Conservation (phyloP, 1,140 invertebrate genomes). For the Theocolax elegans region DNA sequence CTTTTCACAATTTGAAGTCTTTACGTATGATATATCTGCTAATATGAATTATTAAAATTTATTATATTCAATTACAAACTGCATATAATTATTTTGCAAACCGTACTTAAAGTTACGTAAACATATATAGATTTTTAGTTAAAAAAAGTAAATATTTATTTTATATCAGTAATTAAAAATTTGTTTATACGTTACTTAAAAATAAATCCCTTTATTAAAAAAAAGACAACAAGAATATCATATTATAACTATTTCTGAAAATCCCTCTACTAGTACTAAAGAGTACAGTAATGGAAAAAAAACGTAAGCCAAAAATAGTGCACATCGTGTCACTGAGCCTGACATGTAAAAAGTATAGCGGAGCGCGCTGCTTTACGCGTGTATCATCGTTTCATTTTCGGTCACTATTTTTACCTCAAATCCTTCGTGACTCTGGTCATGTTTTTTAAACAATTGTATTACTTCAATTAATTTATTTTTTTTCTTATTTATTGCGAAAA, state of each 20-base stretch:
- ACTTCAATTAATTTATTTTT: too few species aligned
- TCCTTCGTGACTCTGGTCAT: not conserved
- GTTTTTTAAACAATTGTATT: too few species aligned
- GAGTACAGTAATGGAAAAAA: slow-evolving; percentile 1
- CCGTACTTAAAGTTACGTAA: too few species aligned
- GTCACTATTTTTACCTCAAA: not conserved
- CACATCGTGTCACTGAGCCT: slow-evolving; percentile 22
- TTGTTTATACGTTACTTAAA: too few species aligned
- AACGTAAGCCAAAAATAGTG: slow-evolving; percentile 19
- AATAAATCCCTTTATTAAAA: not conserved
- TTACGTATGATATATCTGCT: slow-evolving; percentile 18
- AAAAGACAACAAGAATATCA: too few species aligned
- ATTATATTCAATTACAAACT: too few species aligned
- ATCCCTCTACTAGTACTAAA: not conserved
- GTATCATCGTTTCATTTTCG: not conserved
- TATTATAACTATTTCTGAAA: too few species aligned
- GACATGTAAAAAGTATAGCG: slow-evolving; percentile 8
- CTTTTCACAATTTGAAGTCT: slow-evolving; percentile 28
- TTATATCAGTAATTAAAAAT: too few species aligned
- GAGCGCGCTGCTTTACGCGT: slow-evolving; percentile 21
- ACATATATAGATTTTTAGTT: too few species aligned
- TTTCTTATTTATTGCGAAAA: too few species aligned
- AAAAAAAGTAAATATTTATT: too few species aligned
- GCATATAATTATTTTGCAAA: too few species aligned
- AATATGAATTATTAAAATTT: not conserved